Conservation (phyloP, 2,797 vertebrate genomes). For the Melanogrammus aeglefinus region DNA sequence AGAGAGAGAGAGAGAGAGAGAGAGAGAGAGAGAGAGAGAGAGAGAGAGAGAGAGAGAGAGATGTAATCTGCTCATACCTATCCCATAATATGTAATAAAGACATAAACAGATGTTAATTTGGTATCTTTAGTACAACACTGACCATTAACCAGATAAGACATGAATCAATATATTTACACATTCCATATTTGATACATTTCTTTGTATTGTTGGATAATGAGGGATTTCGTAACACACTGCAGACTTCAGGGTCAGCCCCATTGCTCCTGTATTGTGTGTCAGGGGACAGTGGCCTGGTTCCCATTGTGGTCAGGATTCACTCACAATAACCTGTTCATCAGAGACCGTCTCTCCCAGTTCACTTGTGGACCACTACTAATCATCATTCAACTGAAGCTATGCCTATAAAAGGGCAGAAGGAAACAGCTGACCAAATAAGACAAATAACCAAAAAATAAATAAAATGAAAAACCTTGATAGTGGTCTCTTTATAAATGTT, state of each 20-base stretch:
- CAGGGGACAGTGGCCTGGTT: neutral
- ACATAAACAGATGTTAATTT: neutral
- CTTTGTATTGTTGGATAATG: conserved; percentile 13
- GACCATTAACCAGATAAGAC: neutral
- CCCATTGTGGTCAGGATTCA: neutral
- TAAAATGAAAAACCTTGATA: conserved; percentile 6
- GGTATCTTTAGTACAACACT: neutral
- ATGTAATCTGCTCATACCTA: too few relatives aligned
- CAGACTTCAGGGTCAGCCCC: neutral
- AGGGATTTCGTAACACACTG: conserved; percentile 4
- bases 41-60: neutral
- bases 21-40: neutral
- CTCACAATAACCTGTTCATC: neutral
- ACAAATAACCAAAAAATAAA: neutral
- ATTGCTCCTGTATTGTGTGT: neutral
- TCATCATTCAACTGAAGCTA: neutral
- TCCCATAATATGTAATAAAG: neutral
- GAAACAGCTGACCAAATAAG: conserved; percentile 2
- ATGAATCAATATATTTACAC: conserved; percentile 12
- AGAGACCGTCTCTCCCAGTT: neutral
- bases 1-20: too few relatives aligned
- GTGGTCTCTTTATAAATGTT: neutral
- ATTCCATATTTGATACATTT: conserved; percentile 27
- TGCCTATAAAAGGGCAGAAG: neutral
- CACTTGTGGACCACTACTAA: neutral